phyloP scores from a whole-genome alignment of 2,888 invertebrate species.

The Clusia tigrina region DNA sequence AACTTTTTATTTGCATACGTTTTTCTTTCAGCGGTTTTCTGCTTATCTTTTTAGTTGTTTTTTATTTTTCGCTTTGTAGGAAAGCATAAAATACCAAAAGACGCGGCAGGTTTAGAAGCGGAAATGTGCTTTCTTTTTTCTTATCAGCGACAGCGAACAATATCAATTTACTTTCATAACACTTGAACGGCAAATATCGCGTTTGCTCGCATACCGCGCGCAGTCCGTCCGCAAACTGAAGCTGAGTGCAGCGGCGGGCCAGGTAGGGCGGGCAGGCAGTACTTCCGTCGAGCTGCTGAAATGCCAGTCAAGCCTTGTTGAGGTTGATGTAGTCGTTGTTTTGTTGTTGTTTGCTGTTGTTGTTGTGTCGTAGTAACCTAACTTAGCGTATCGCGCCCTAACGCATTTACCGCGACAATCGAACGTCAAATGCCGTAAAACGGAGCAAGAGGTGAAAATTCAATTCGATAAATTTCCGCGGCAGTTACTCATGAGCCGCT shows the following conservation, averaged over 20 bases:
- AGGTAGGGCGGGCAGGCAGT: no score
- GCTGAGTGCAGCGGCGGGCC: no score
- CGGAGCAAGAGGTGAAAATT: not conserved
- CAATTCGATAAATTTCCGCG: not conserved
- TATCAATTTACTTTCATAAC: conserved; percentile 3
- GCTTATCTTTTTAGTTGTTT: no score
- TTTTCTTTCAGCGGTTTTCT: no score
- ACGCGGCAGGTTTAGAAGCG: not conserved
- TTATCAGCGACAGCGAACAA: conserved; percentile 2
- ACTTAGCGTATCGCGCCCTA: not conserved
- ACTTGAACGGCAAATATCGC: not conserved
- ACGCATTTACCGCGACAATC: not conserved
- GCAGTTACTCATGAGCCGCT: conserved; percentile 10
- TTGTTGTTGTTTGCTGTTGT: not conserved
- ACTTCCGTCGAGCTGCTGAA: not conserved
- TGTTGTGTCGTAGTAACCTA: no score
- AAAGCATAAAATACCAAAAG: no score
- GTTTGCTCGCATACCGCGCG: no score
- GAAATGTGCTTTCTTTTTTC: not conserved
- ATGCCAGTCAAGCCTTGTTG: not conserved
- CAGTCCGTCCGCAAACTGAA: no score
- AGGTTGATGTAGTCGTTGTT: not conserved
- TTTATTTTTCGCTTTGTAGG: no score
- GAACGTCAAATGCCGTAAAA: not conserved
- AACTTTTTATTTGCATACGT: no score